Base-by-base conservation (phyloP, 2,113 vertebrate species). In the Dicentrarchus labrax region DNA sequence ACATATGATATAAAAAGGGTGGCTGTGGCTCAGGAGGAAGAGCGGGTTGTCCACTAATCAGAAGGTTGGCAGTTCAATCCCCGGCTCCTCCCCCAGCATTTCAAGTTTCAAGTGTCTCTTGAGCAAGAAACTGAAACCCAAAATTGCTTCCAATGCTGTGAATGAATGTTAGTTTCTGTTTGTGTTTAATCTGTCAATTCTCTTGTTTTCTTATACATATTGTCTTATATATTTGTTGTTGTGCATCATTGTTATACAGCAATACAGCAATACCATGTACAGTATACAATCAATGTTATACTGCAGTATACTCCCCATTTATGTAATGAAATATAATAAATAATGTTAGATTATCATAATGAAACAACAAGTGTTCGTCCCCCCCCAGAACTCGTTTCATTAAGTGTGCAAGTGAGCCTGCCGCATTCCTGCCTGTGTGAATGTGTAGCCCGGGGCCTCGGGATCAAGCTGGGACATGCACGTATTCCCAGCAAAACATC, bases 391-490 rank as follows among this genome's bases (percentile, higher is more conserved):
- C 16, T 84, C 1, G 19, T 22, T 47, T 71, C 45, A 76, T 43
- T 47, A 8, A 4, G n/a, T 59, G 60, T 53, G 43, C 45, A 38
- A 56, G 69, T 61, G 51, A 30, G 24, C 15, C 50, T 15, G 66
- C 73, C 75, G 53, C 92, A 93, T 94, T 91, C 92, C 91, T 92
- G 75, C 5, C 43, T 3, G 71, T 30, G 72, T 76, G 78, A 87
- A 87, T 87, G 41, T 41, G 57, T 78, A 17, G 76, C 89, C 86
- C 0, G 82, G 45, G 82, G 88, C 80, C 43, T 62, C n/a, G 2
- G 67, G 70, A 72, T 91, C 93, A 91, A 86, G 93, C 89, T 79
- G 66, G 56, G 72, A 88, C 93, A 91, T 38, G 93, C 64, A 61
- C 5, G 47, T 19, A 1, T 24, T 59, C 22, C 53, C 22, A 45